phyloP scores from a whole-genome alignment of 2,113 vertebrate species.

The Diphyllodes magnificus region DNA sequence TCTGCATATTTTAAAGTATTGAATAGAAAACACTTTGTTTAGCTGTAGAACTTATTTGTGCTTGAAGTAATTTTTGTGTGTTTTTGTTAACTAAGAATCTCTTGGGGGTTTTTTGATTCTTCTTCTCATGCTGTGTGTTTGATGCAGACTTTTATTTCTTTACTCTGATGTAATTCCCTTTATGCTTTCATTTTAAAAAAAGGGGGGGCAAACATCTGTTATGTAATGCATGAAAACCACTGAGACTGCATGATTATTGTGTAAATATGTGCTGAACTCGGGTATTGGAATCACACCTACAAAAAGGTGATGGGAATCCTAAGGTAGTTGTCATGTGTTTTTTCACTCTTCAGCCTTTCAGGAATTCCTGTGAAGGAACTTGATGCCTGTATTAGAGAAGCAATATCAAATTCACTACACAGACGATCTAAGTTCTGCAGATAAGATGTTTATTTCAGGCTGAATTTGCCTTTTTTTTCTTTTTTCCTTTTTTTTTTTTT shows the following conservation, averaged over 20 bases:
- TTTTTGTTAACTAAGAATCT: not conserved
- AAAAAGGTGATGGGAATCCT: not conserved
- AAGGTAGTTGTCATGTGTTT: not conserved
- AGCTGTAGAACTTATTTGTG: not conserved
- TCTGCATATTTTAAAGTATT: not conserved
- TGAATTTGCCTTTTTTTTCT: not conserved
- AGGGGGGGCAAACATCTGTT: not conserved
- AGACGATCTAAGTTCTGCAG: not conserved
- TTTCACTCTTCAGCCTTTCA: not conserved
- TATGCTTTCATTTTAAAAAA: not conserved
- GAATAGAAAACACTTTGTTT: not conserved
- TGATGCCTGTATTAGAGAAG: not conserved
- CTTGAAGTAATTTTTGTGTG: not conserved
- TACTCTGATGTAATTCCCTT: not conserved
- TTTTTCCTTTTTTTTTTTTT: too few species aligned
- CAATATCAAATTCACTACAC: not conserved
- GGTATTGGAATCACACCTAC: not conserved
- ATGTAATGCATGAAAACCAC: not conserved
- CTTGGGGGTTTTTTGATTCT: not conserved
- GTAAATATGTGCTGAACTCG: not conserved
- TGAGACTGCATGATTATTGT: not conserved
- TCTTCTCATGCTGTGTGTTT: not conserved
- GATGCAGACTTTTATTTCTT: not conserved
- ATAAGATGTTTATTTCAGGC: not conserved
- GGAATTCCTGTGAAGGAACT: not conserved